phyloP scores from a whole-genome alignment of 2,797 vertebrate genomes.

The Xiphorhynchus erythropygius region DNA sequence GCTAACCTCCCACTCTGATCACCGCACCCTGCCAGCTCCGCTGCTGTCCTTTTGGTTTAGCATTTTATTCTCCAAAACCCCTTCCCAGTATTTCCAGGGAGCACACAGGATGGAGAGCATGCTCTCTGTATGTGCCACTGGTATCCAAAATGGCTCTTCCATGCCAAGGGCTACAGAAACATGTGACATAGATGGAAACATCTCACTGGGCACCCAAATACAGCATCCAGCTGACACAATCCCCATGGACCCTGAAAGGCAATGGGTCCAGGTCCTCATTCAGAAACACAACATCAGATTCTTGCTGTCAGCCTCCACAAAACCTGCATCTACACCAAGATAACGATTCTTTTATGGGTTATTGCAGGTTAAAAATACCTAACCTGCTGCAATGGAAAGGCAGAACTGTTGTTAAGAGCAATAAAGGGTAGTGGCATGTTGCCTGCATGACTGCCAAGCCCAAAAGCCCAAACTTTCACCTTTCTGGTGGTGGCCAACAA shows the following conservation, averaged over 20 bases:
- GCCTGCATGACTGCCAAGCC: not conserved
- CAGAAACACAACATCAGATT: not conserved
- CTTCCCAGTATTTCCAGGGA: not conserved
- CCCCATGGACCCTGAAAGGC: not conserved
- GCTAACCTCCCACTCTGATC: slow-evolving; percentile 39
- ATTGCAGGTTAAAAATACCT: not conserved
- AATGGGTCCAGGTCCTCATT: rapidly evolving
- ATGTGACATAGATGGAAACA: not conserved
- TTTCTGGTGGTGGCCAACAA: not conserved
- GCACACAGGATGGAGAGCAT: not conserved
- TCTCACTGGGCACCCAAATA: rapidly evolving
- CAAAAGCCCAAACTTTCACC: not conserved
- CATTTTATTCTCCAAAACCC: not conserved
- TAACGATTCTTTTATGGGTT: not conserved
- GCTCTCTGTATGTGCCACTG: not conserved
- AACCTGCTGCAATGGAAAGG: not conserved
- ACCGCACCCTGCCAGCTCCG: slow-evolving; percentile 60
- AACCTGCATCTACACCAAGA: not conserved
- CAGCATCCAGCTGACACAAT: not conserved
- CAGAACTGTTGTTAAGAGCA: not conserved
- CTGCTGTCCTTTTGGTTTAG: slow-evolving; percentile 8
- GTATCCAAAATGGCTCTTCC: not conserved
- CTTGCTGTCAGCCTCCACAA: not conserved
- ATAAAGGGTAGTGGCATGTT: not conserved
- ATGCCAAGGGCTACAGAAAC: not conserved